Evolutionary conservation across 2,797 vertebrate species (phyloP).

Genomic region (Apodemus agrarius): DNA sequence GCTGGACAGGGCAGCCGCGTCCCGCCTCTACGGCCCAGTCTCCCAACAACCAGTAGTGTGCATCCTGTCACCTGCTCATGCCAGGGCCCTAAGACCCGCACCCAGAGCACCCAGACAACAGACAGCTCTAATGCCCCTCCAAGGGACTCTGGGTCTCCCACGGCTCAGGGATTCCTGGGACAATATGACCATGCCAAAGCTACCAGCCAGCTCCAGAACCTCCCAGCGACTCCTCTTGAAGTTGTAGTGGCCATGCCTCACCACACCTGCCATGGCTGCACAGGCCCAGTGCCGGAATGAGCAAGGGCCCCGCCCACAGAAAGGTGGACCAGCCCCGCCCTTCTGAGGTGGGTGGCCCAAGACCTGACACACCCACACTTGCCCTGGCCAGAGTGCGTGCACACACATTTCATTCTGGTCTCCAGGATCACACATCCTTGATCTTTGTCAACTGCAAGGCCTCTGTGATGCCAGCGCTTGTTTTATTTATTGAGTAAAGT

Average conservation of each 20-base stretch:
- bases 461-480: fast-evolving
- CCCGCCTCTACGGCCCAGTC: not conserved
- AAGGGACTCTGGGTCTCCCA: not conserved
- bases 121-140: not conserved
- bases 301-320: not conserved
- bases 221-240: not conserved
- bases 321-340: not conserved
- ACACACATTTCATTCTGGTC: fast-evolving
- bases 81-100: fast-evolving
- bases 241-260: not conserved
- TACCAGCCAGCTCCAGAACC: not conserved
- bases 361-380: not conserved
- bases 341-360: not conserved
- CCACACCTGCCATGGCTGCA: not conserved
- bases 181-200: not conserved
- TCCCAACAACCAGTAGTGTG: not conserved
- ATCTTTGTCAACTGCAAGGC: not conserved
- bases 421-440: not conserved
- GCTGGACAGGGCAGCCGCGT: not conserved
- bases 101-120: fast-evolving
- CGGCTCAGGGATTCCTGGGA: no score
- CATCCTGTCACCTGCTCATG: not conserved
- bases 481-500: not conserved
- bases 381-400: not conserved
- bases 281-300: not conserved